A percentile compares a stretch with the other conserved stretches of the same genome.
These are phyloP conservation scores for Drosophila rellima DNA, from an alignment of 2,888 invertebrate species.

Conservation along the genomic window DNA sequence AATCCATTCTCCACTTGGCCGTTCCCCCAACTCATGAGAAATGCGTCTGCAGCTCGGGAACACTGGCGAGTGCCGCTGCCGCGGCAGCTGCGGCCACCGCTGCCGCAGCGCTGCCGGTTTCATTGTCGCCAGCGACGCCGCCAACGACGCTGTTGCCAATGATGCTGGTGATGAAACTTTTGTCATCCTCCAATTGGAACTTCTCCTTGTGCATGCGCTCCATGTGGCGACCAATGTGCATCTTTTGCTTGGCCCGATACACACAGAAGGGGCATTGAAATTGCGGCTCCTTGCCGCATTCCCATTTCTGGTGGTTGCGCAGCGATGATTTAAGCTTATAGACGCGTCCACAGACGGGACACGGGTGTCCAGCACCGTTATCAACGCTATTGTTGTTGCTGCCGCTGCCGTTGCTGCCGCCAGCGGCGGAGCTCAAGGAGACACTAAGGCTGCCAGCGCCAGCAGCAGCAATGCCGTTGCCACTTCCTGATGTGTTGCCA, in stretches of 20 bases:
- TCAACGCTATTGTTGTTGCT: constrained; percentile 66
- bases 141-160: constrained; percentile 42
- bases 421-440: constrained; percentile 40
- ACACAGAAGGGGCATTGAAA: constrained; percentile 93
- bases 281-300: constrained; percentile 94
- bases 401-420: constrained; percentile 58
- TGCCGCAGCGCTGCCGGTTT: constrained; percentile 47
- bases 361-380: constrained; percentile 89
- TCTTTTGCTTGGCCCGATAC: constrained; percentile 94
- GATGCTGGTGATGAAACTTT: constrained; percentile 77
- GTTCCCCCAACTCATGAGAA: constrained; percentile 73
- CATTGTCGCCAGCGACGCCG: constrained; percentile 26
- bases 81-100: constrained; percentile 55
- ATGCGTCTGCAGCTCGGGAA: constrained; percentile 83
- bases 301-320: constrained; percentile 94
- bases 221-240: constrained; percentile 94
- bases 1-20: not conserved
- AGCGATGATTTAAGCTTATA: constrained; percentile 95
- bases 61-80: constrained; percentile 58
- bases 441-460: constrained; percentile 8
- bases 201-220: constrained; percentile 92
- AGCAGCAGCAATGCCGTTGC: constrained; percentile 33
- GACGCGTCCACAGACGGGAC: constrained; percentile 93
- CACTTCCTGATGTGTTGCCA: constrained; percentile 65
- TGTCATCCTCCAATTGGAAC: constrained; percentile 86